phyloP scores from a whole-genome alignment of 1,140 invertebrate genomes.

The Condylostylus longicornis region DNA sequence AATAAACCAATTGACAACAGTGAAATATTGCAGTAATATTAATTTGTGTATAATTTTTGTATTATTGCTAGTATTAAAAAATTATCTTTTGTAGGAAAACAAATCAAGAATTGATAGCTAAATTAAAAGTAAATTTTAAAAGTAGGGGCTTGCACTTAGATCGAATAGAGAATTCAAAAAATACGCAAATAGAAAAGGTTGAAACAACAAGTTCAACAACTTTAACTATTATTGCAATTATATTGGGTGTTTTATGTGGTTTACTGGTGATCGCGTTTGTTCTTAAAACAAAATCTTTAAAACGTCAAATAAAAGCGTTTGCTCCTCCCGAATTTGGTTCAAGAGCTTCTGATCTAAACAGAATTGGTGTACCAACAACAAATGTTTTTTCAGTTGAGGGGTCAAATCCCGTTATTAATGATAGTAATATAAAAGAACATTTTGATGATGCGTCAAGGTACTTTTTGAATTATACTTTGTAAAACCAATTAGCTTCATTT shows the following conservation, averaged over 20 bases:
- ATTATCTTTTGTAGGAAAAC: too few relatives aligned
- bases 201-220: too few relatives aligned
- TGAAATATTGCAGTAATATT: slow-evolving; percentile 21
- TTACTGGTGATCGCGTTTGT: slow-evolving; percentile 35
- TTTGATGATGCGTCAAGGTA: slow-evolving; percentile 38
- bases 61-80: too few relatives aligned
- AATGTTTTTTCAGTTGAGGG: slow-evolving; percentile 52
- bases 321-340: slow-evolving; percentile 45
- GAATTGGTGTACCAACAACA: slow-evolving; percentile 42
- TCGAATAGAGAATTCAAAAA: too few relatives aligned
- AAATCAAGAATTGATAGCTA: too few relatives aligned
- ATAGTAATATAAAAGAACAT: slow-evolving; percentile 34
- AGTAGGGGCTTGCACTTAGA: too few relatives aligned
- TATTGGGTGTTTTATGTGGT: slow-evolving; percentile 34
- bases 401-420: slow-evolving; percentile 47
- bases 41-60: slow-evolving; percentile 20
- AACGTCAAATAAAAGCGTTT: slow-evolving; percentile 38
- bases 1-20: slow-evolving; percentile 31
- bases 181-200: too few relatives aligned
- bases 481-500: too few relatives aligned
- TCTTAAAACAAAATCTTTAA: slow-evolving; percentile 35
- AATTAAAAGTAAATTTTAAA: too few relatives aligned
- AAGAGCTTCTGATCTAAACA: slow-evolving; percentile 40
- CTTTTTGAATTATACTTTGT: too few relatives aligned
- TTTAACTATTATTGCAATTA: slow-evolving; percentile 34